Base-by-base conservation (phyloP, 2,797 vertebrate genomes). In the Xenops minutus region DNA sequence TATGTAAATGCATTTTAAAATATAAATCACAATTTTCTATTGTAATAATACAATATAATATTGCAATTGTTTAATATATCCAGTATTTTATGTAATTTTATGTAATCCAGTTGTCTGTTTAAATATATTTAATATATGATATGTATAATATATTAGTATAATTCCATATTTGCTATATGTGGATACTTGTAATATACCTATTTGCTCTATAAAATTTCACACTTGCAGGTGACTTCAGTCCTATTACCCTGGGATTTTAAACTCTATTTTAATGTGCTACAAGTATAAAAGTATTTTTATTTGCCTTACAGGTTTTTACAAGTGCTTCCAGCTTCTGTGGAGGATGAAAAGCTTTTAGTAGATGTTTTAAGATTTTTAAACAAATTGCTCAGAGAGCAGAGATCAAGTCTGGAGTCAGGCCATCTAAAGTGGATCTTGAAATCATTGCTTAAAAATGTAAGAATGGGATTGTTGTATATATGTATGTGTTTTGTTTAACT, bases 341-440 rank as follows among this genome's bases (percentile, higher is more conserved):
- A 99, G 92, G 99, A 99, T 96, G 99, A 99, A 97, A 99, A 98
- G 94, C 98, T 99, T 92, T 97, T 99, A 29, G 98, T 98, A 95
- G 99, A 98, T 95, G 97, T 99, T 55, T 82, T 99, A 96, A 98
- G 98, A 92, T 99, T 99, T 98, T 97, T 99, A 94, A 99, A 98
- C 94, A 98, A 98, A 86, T 98, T 98, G 92, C 98, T 99, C 93
- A 98, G 97, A 92, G 98, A 98, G 51, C 98, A 97, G 79, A 97
- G 96, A 67, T 96, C 94, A 39, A 96, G 95, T 91, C 89, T 97
- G 26, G 98, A 98, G 34, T 92, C 97, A 77, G 91, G 97, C 32
- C 98, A 99, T 96, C 96, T 99, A 14, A 98, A 96, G 66, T 99
- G 99, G 99, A 98, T 99, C 84, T 95, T 99, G 89, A 98, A 99